Base-by-base conservation (phyloP, 2,113 vertebrate species). In the Ovis canadensis region DNA sequence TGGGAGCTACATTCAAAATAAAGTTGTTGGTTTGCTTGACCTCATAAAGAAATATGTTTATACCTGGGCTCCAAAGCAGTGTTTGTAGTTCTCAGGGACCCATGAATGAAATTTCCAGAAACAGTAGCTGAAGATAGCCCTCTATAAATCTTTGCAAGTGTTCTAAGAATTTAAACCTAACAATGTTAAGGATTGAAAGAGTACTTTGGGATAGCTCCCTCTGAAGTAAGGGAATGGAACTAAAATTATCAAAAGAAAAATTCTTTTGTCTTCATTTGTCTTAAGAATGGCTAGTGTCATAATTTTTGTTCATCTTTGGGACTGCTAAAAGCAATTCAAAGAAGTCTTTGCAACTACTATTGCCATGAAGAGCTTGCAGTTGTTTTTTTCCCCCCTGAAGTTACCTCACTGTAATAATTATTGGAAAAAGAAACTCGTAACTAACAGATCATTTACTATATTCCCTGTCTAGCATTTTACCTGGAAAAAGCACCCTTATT, bases 401-500 rank as follows among this genome's bases (percentile, higher is more conserved):
- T 93, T 95, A 77, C 36, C 31, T 91, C 45, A 82, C 29, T 94
- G 10, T 95, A 92, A 62, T 80, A 93, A 96, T 95, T 96, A 85
- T 36, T 97, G 50, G 59, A 60, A 92, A 95, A 98, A 62, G 9
- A 57, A 92, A 67, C 11, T 64, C 8, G 27, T 36, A 57, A 67
- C 33, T 90, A 82, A 57, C 48, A 87, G n/a, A 21, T 74, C 87
- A 25, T n/a, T 89, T 74, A 31, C 14, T n/a, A 2, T 90, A 57
- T 62, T 96, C 17, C 36, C 29, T 88, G 7, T 54, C 6, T 3
- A 88, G n/a, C 6, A 52, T 92, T 95, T 93, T 36, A 80, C 5
- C 43, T 87, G 59, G 19, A 48, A 60, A 94, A 74, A 90, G 4
- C 21, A 48, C 6, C 55, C 31, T 92, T 50, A 27, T 93, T 96